Conservation (phyloP, 2,797 vertebrate species). For the Tokudaia muenninki region DNA sequence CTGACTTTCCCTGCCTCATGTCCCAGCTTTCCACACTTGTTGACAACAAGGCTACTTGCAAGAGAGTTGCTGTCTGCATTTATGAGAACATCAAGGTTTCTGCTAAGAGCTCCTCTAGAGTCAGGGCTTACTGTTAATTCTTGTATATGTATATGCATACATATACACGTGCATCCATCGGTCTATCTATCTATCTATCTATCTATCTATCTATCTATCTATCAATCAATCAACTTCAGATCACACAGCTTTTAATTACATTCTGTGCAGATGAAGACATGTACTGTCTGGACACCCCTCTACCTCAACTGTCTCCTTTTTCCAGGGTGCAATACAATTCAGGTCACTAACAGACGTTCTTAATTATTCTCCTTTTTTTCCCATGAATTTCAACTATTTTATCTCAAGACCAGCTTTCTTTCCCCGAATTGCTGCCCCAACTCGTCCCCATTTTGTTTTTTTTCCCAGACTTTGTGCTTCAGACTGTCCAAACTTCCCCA, state of each 20-base stretch:
- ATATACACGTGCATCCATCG: neutral
- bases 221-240: no score
- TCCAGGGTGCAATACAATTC: neutral
- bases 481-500: conserved; percentile 36
- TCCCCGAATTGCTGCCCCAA: neutral
- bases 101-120: neutral
- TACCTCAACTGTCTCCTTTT: neutral
- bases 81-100: neutral
- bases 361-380: neutral
- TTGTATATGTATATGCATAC: neutral
- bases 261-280: neutral
- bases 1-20: neutral
- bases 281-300: neutral
- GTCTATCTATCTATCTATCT: no score
- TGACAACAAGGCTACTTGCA: neutral
- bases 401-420: neutral
- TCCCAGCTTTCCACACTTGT: neutral
- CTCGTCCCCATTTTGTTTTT: conserved; percentile 48
- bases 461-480: conserved; percentile 12
- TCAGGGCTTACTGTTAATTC: neutral
- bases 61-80: neutral
- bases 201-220: no score
- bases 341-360: neutral
- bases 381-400: neutral
- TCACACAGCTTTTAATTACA: neutral